Evolutionary conservation across 2,113 vertebrate species (phyloP), one percentile per base, ranked within the genome.

Genomic region (Scatophagus argus): DNA sequence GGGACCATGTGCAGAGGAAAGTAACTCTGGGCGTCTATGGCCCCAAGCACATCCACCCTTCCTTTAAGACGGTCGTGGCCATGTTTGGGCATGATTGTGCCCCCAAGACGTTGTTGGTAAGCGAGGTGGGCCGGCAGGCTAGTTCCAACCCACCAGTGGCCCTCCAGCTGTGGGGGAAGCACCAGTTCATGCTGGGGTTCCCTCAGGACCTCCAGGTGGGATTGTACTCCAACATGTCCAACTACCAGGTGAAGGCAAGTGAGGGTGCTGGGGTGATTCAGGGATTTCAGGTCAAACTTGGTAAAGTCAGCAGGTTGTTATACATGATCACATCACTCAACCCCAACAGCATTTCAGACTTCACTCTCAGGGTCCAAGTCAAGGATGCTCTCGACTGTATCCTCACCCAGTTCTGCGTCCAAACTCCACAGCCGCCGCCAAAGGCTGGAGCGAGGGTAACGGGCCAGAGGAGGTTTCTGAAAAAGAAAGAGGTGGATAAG

Each of bases 101-200:
- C 0, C 98, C 98, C 3, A 98, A 98, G 87, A 97, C 95, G 0
- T 92, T 99, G 25, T 64, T 99, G 73, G 96, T 99, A 27, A 96
- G 87, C 0, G 97, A 99, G 82, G 96, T 96, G 23, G 94, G 94
- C 0, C 93, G 94, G 3, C 96, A 96, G 76, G 91, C 91, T 3
- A 92, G 94, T 21, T 67, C 93, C 3, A 71, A 92, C 0, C 96
- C 97, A 0, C 96, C 97, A 0, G 96, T 97, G 0, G 96, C 97
- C 0, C 94, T 99, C 3, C 98, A 99, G 87, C 94, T 99, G 8
- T 99, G 98, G 98, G 98, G 98, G 0, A 98, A 96, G 82, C 98
- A 99, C 86, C 97, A 97, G 82, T 99, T 99, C 59, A 1, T 94
- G 13, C 71, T 99, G 61, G 80, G 93, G 14, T 93, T 85, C 56